Evolutionary conservation across 1,140 invertebrate genomes (phyloP), one percentile per base, ranked within the genome.

Genomic region (Spodoptera litura): DNA sequence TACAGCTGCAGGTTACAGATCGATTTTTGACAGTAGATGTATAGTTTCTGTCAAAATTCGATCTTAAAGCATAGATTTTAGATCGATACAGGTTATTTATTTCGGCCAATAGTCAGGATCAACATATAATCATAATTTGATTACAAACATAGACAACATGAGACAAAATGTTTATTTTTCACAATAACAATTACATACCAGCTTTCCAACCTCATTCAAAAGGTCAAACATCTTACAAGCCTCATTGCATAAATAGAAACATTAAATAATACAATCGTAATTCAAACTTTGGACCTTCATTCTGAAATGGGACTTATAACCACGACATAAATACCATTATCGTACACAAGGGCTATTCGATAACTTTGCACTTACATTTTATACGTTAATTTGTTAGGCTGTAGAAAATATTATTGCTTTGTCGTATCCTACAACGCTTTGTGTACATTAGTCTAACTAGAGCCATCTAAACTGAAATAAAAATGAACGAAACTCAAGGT

Each of bases 341-440:
- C 31, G 53, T 72, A 72, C 61, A 56, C 56, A 55, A 73, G 56
- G 68, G 31, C 51, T 72, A 59, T 73, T 73, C 71, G 56, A 72
- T 68, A 27, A 68, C 5, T 73, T 59, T 56, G 56, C 71, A 59
- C 68, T 72, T 56, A 56, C 27, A 56, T 15, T 72, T 72, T 56
- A 56, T 44, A 44, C 52, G 38, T 68, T 59, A 73, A 73, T 73
- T 35, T 64, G 3, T 62, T 51, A 52, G 38, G 25, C 55, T 51
- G 58, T 75, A 75, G 51, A 62, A 62, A 64, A 74, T 68, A 68
- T 75, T 75, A 75, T 75, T 75, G 73, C 73, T 75, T 73, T 64
- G 44, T 75, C 73, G 49, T 75, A 75, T 75, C 59, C 59, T 62
- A 64, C 58, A 74, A 74, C 44, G 58, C 49, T 25, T 62, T 62